Conservation (phyloP, 2,113 vertebrate genomes). For the Canis aureus region DNA sequence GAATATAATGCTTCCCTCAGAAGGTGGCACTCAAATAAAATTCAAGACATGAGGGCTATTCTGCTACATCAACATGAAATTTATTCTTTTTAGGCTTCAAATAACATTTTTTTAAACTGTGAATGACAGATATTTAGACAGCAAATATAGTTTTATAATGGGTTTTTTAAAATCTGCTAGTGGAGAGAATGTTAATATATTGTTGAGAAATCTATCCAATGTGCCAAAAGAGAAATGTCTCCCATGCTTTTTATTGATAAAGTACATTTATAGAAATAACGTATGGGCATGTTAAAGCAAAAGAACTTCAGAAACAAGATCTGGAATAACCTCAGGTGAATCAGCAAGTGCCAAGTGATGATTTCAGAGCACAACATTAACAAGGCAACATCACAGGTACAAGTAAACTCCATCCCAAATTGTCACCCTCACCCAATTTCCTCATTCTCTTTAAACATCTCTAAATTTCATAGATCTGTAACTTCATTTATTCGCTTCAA, state of each 20-base stretch:
- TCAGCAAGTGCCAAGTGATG: neutral
- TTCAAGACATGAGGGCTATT: neutral
- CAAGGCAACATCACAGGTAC: neutral
- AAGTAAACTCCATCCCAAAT: neutral
- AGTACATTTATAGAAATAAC: neutral
- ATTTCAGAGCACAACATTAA: neutral
- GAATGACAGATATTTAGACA: neutral
- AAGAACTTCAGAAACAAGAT: neutral
- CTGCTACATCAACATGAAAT: neutral
- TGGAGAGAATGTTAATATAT: neutral
- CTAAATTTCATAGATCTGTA: neutral
- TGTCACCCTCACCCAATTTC: neutral
- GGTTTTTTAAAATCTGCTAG: neutral
- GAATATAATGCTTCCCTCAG: neutral
- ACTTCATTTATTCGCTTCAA: neutral
- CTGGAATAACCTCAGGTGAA: neutral
- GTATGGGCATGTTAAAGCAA: neutral
- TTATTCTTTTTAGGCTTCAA: constrained; percentile 41
- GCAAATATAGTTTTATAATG: constrained; percentile 9
- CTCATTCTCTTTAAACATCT: neutral
- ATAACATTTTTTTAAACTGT: neutral
- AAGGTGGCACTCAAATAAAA: neutral
- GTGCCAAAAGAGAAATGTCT: constrained; percentile 11
- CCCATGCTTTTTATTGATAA: neutral
- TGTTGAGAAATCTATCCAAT: constrained; percentile 51